These are phyloP conservation scores for Puntigrus tetrazona DNA, from an alignment of 2,113 vertebrate species.

Conservation along the genomic window DNA sequence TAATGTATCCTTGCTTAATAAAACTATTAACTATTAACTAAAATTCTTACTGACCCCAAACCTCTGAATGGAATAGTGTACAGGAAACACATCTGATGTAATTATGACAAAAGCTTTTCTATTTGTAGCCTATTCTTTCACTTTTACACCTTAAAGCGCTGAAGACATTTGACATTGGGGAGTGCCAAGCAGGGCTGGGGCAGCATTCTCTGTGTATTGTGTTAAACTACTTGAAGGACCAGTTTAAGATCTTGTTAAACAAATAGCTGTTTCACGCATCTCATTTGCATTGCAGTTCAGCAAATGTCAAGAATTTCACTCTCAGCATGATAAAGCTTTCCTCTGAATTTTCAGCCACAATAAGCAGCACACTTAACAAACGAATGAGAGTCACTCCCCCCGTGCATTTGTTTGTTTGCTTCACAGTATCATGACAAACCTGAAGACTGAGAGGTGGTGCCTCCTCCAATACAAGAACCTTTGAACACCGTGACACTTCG, in stretches of 20 bases:
- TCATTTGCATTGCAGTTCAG: not conserved
- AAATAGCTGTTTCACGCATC: not conserved
- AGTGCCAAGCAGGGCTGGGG: constrained; percentile 7
- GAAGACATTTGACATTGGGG: not conserved
- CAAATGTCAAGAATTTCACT: not conserved
- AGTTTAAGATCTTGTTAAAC: constrained; percentile 32
- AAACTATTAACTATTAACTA: not conserved
- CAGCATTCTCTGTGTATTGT: constrained; percentile 1
- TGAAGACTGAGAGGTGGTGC: not conserved
- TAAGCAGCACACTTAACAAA: constrained; percentile 17
- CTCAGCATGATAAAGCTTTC: constrained; percentile 21
- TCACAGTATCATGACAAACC: not conserved
- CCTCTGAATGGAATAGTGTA: not conserved
- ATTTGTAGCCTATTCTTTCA: not conserved
- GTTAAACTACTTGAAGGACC: constrained; percentile 22
- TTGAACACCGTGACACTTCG: constrained; percentile 24
- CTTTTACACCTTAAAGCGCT: not conserved
- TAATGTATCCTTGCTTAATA: not conserved
- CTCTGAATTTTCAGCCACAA: not conserved
- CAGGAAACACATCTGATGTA: not conserved
- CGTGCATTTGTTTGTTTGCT: constrained; percentile 10
- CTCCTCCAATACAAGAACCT: constrained; percentile 23
- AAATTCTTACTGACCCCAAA: not conserved
- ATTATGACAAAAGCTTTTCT: not conserved
- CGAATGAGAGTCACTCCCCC: not conserved